Conservation (phyloP, 2,797 vertebrate genomes). For the Gambelia wislizenii region DNA sequence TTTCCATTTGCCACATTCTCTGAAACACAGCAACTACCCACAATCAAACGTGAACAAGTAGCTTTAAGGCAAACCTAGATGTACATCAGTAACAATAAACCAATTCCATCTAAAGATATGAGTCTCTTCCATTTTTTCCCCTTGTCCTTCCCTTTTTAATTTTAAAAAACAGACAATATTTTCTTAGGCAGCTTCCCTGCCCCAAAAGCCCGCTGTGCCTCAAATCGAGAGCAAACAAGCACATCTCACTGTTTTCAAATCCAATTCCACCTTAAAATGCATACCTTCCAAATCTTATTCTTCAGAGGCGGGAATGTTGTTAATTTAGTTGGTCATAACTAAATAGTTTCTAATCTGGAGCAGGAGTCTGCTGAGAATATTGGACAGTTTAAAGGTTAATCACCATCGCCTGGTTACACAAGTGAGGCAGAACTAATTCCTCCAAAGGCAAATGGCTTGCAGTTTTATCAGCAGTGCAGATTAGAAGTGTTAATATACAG, state of each 20-base stretch:
- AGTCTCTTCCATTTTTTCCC: constrained; percentile 3
- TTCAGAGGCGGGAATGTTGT: constrained; percentile 89
- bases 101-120: constrained; percentile 49
- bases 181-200: constrained; percentile 29
- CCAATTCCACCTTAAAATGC: constrained; percentile 83
- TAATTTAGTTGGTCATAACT: constrained; percentile 99
- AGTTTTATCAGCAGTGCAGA: constrained; percentile 98
- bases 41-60: constrained; percentile 28
- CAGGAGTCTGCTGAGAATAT: constrained; percentile 99
- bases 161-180: not conserved
- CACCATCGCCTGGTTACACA: constrained; percentile 99
- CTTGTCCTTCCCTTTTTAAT: not conserved
- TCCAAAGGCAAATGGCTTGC: constrained; percentile 99
- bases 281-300: constrained; percentile 84
- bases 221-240: constrained; percentile 69
- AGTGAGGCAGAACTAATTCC: constrained; percentile 99
- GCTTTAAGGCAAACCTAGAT: constrained; percentile 27
- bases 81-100: constrained; percentile 36
- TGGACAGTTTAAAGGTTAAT: constrained; percentile 99
- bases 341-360: constrained; percentile 99
- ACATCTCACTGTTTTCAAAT: constrained; percentile 71
- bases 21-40: not conserved
- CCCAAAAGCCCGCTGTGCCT: not conserved
- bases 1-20: not conserved
- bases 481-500: constrained; percentile 99